These are phyloP conservation scores for Eledona agricola DNA, from an alignment of 2,888 invertebrate species.

Conservation along the genomic window DNA sequence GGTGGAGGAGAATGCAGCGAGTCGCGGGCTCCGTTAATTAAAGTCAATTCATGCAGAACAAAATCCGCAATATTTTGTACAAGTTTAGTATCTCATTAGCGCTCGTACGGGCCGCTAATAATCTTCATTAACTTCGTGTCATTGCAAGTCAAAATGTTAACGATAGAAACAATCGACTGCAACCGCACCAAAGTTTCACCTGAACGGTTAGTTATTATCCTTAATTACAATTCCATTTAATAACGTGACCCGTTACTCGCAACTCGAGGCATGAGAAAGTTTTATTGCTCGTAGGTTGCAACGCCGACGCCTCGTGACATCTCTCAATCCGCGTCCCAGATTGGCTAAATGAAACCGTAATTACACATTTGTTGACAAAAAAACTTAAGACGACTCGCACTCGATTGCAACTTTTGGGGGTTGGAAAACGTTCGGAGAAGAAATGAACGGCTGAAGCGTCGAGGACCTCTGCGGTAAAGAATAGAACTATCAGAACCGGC, in stretches of 20 bases:
- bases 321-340: too few relatives aligned
- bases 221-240: constrained; percentile 30
- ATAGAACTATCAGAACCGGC: too few relatives aligned
- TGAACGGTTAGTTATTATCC: constrained; percentile 30
- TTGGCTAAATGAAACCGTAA: too few relatives aligned
- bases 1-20: constrained; percentile 14
- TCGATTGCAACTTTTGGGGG: too few relatives aligned
- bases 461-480: too few relatives aligned
- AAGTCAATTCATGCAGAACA: constrained; percentile 26
- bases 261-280: constrained; percentile 23
- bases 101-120: constrained; percentile 23
- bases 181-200: constrained; percentile 27
- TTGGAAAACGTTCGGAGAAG: too few relatives aligned
- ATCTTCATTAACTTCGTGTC: constrained; percentile 28
- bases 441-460: too few relatives aligned
- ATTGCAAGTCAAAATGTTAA: constrained; percentile 29
- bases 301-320: constrained; percentile 17
- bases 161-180: constrained; percentile 29
- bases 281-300: constrained; percentile 22
- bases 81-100: constrained; percentile 27
- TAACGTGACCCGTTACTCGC: constrained; percentile 27
- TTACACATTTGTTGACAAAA: too few relatives aligned
- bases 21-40: constrained; percentile 19
- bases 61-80: constrained; percentile 24
- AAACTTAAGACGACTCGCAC: too few relatives aligned